phyloP scores from a whole-genome alignment of 2,888 invertebrate species.

The Tinea pellionella region DNA sequence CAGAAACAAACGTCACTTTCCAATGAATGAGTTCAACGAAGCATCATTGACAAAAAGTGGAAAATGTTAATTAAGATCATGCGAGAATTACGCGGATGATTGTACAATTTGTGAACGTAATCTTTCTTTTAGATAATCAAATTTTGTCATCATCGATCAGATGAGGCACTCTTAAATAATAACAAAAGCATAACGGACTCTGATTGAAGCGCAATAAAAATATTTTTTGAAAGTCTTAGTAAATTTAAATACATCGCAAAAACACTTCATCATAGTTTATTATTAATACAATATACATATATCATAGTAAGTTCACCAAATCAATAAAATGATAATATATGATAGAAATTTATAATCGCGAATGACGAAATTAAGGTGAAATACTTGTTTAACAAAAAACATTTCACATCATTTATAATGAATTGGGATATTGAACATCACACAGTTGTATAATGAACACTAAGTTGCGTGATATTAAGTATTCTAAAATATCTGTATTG shows the following conservation, averaged over 20 bases:
- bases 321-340: not conserved
- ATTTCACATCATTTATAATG: conserved; percentile 7
- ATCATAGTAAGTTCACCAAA: not conserved
- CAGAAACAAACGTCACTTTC: conserved; percentile 11
- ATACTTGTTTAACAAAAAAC: not conserved
- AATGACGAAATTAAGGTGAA: not conserved
- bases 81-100: conserved; percentile 2
- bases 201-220: too few species aligned
- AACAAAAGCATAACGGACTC: too few species aligned
- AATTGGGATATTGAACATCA: not conserved
- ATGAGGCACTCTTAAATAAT: not conserved
- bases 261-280: not conserved
- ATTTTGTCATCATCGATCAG: not conserved
- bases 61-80: conserved; percentile 10
- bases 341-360: not conserved
- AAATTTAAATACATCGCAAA: not conserved
- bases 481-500: not conserved
- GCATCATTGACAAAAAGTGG: conserved; percentile 5
- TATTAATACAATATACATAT: not conserved
- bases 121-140: not conserved
- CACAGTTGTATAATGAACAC: conserved; percentile 1
- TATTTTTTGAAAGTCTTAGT: not conserved
- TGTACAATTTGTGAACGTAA: conserved; percentile 4
- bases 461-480: not conserved
- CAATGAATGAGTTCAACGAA: conserved; percentile 9